Percentiles rank a stretch among this genome's conserved stretches.
Evolutionary conservation across 1,140 invertebrate genomes (phyloP).

Genomic region (Chrysomallon squamiferum): DNA sequence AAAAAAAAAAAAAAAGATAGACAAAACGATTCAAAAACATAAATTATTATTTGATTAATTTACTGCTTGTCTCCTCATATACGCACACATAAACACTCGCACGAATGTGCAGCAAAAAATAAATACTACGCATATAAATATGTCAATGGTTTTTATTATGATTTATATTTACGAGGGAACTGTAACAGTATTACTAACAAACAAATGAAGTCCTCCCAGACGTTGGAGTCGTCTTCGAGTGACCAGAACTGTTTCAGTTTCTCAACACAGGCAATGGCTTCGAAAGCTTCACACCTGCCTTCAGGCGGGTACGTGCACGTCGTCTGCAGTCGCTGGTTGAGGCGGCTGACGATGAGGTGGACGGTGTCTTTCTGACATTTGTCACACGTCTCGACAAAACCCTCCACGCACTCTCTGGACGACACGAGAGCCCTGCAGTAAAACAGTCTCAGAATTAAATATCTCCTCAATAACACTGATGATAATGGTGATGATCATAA

Average conservation of each 20-base stretch:
- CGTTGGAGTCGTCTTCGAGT: background rate
- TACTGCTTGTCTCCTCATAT: no score
- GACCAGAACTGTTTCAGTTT: background rate
- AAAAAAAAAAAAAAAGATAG: no score
- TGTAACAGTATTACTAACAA: no score
- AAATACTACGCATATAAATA: no score
- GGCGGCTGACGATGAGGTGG: constrained; percentile 8
- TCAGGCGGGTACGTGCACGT: constrained; percentile 17
- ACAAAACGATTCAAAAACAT: no score
- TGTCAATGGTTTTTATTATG: no score
- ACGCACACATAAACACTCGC: no score
- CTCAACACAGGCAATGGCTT: constrained; percentile 18
- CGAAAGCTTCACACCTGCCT: constrained; percentile 6
- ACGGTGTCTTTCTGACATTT: constrained; percentile 21
- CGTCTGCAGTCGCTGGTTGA: constrained; percentile 12
- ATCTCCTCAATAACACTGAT: no score
- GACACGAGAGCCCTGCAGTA: constrained; percentile 1
- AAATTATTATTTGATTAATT: no score
- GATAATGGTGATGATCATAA: no score
- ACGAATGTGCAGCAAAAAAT: no score
- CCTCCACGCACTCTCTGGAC: constrained; percentile 9
- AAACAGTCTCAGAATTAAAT: background rate
- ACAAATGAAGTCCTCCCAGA: constrained; percentile 2
- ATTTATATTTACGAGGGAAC: no score
- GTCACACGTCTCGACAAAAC: constrained; percentile 17